Evolutionary conservation across 2,113 vertebrate genomes (phyloP).

Genomic region (Chunga burmeisteri): DNA sequence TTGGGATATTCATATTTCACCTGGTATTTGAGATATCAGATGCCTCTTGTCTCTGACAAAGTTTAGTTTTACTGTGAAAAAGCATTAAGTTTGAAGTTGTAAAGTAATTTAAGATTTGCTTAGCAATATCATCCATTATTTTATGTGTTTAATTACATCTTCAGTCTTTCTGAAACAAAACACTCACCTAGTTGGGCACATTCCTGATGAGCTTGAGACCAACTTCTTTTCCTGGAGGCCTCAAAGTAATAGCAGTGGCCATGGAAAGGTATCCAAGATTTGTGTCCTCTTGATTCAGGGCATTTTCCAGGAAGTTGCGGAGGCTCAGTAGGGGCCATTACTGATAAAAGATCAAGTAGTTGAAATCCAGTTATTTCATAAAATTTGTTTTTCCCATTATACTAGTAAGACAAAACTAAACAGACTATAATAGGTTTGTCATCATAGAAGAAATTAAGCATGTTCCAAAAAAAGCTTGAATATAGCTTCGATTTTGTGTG

Average conservation of each 20-base stretch:
- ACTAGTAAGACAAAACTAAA: neutral
- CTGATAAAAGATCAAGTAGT: conserved; percentile 44
- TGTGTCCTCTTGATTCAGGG: conserved; percentile 73
- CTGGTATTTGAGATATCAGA: neutral
- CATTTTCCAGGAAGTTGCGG: conserved; percentile 88
- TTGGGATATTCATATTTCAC: neutral
- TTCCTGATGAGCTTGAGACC: conserved; percentile 83
- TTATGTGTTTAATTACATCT: neutral
- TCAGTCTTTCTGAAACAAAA: neutral
- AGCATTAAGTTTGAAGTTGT: neutral
- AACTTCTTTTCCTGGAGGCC: conserved; percentile 66
- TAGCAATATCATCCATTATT: neutral
- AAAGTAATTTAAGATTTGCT: neutral
- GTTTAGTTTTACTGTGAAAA: neutral
- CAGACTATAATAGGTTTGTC: neutral
- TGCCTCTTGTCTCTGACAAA: neutral
- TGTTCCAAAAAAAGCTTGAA: neutral
- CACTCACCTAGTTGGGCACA: conserved; percentile 83
- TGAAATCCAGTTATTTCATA: neutral
- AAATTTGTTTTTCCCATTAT: neutral
- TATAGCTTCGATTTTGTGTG: neutral
- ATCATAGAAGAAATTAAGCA: neutral
- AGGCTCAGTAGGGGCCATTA: conserved; percentile 76
- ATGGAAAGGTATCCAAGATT: conserved; percentile 86
- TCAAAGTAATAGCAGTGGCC: conserved; percentile 87